Evolutionary conservation across 1,140 invertebrate genomes (phyloP).

Genomic region (Lasaia peninsularis): DNA sequence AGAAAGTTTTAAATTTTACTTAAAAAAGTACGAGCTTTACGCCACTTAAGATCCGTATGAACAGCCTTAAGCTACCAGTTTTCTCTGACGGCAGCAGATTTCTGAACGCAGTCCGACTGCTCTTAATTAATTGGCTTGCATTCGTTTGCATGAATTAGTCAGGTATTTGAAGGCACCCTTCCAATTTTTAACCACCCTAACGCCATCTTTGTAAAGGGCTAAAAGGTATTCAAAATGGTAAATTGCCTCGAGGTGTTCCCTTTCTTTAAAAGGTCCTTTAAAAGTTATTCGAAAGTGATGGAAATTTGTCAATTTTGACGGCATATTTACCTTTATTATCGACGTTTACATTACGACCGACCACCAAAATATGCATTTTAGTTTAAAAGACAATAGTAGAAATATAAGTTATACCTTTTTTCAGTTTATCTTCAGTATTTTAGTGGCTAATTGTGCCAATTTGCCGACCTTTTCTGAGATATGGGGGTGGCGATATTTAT

Average conservation of each 20-base stretch:
- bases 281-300: background rate
- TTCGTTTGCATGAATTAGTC: constrained; percentile 74
- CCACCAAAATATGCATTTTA: background rate
- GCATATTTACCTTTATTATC: background rate
- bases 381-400: no score
- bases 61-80: constrained; percentile 27
- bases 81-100: constrained; percentile 57
- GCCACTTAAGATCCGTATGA: constrained; percentile 8
- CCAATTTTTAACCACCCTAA: constrained; percentile 36
- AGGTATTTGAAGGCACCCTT: constrained; percentile 47
- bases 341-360: background rate
- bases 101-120: constrained; percentile 53
- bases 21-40: no score
- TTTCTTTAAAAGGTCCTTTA: constrained; percentile 10
- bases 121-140: constrained; percentile 74
- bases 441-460: no score
- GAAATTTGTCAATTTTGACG: background rate
- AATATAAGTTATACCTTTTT: no score
- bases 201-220: constrained; percentile 33
- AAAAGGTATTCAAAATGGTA: constrained; percentile 26
- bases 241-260: constrained; percentile 18
- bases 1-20: no score
- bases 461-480: no score
- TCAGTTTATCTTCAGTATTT: no score
- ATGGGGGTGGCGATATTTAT: no score